Evolutionary conservation across 2,888 invertebrate species (phyloP).

Genomic region (Macrosoma leucophasiata): DNA sequence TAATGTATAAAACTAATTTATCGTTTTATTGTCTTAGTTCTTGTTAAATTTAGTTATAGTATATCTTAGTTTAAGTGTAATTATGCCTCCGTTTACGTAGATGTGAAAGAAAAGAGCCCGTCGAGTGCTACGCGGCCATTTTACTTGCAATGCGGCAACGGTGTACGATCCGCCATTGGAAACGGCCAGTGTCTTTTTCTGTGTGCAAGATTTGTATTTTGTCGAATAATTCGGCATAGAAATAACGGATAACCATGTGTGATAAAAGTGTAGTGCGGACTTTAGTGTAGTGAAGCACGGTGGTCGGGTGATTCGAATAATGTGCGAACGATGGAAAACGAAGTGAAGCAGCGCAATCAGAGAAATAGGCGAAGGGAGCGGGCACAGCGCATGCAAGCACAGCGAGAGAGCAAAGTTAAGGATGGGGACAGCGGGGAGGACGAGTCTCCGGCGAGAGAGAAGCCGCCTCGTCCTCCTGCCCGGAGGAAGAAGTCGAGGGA

Average conservation of each 20-base stretch:
- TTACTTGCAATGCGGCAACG: slow-evolving; percentile 83
- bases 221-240: slow-evolving; percentile 67
- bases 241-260: slow-evolving; percentile 72
- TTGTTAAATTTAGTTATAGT: slow-evolving; percentile 66
- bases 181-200: slow-evolving; percentile 80
- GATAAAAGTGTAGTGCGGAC: slow-evolving; percentile 74
- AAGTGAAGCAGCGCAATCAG: slow-evolving; percentile 88
- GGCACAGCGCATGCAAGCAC: slow-evolving; percentile 93
- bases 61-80: slow-evolving; percentile 72
- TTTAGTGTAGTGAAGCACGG: slow-evolving; percentile 76
- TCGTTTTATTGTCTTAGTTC: slow-evolving; percentile 72
- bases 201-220: slow-evolving; percentile 77
- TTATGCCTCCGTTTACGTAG: slow-evolving; percentile 71
- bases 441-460: slow-evolving; percentile 81
- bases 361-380: slow-evolving; percentile 92
- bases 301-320: slow-evolving; percentile 76
- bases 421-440: slow-evolving; percentile 87
- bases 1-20: slow-evolving; percentile 80
- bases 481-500: slow-evolving; percentile 84
- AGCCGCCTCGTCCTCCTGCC: slow-evolving; percentile 84
- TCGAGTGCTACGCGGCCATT: slow-evolving; percentile 80
- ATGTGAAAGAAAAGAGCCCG: slow-evolving; percentile 70
- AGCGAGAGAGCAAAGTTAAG: slow-evolving; percentile 84
- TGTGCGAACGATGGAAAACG: slow-evolving; percentile 86
- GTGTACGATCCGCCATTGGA: slow-evolving; percentile 84